A percentile compares a stretch with the other conserved stretches of the same genome.
These are phyloP conservation scores for Hyperoplus immaculatus DNA, from an alignment of 2,797 vertebrate species.

Conservation along the genomic window DNA sequence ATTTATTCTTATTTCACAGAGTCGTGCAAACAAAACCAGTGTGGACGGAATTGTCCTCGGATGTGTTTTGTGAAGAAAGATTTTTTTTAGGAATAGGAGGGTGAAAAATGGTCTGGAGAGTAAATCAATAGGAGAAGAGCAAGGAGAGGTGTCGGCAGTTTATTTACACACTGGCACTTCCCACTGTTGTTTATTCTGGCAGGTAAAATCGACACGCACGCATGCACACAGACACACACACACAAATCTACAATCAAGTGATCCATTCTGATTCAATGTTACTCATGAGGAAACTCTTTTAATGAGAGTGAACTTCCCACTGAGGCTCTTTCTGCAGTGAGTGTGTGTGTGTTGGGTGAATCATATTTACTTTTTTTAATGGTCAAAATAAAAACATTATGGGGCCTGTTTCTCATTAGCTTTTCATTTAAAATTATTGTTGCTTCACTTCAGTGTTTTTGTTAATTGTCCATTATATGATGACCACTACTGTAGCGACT, in stretches of 20 bases:
- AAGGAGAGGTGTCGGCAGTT: slow-evolving; percentile 51
- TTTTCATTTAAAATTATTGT: no score
- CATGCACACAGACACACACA: slow-evolving; percentile 23
- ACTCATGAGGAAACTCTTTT: slow-evolving; percentile 67
- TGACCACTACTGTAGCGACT: no score
- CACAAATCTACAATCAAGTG: slow-evolving; percentile 65
- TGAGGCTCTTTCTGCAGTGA: slow-evolving; percentile 25
- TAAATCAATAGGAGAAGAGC: slow-evolving; percentile 72
- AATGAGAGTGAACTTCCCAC: slow-evolving; percentile 62
- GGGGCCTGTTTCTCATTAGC: background rate
- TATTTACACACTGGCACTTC: slow-evolving; percentile 62
- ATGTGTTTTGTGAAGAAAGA: slow-evolving; percentile 69
- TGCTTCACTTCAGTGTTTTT: no score
- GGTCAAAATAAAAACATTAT: background rate
- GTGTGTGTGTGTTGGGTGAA: slow-evolving; percentile 2
- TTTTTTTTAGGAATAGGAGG: slow-evolving; percentile 37
- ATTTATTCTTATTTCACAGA: slow-evolving; percentile 70
- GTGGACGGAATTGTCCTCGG: slow-evolving; percentile 58
- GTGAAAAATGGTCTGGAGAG: slow-evolving; percentile 65
- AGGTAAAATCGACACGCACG: slow-evolving; percentile 32
- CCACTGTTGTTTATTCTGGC: slow-evolving; percentile 61
- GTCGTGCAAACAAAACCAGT: slow-evolving; percentile 54
- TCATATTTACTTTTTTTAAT: slow-evolving; percentile 6
- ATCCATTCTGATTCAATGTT: slow-evolving; percentile 60
- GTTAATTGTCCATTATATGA: no score